Evolutionary conservation across 30 jellyfish, hydroid and myxozoan species (phyloP).

Genomic region (Cassiopea xamachana): DNA sequence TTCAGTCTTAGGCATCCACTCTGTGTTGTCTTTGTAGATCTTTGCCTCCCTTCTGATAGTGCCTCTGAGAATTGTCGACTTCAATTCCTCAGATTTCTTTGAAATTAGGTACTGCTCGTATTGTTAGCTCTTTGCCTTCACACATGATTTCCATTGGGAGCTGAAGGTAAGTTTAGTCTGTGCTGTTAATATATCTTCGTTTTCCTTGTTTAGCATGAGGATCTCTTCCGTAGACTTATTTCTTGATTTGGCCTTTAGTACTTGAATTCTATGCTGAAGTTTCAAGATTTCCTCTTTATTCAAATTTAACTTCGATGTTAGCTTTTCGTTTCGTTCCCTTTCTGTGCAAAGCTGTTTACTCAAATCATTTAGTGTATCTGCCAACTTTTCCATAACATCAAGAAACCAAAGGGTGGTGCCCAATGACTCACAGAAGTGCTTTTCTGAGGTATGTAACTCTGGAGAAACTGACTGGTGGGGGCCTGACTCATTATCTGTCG

Average conservation of each 20-base stretch:
- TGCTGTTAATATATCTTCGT: slow-evolving; percentile 4
- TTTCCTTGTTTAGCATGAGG: too few relatives aligned
- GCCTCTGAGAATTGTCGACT: neutral
- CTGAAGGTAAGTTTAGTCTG: neutral
- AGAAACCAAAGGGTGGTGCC: neutral
- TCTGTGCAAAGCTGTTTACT: slow-evolving; percentile 2
- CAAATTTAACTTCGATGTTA: slow-evolving; percentile 24
- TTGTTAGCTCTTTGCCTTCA: neutral
- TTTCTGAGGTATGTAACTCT: neutral
- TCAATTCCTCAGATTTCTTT: neutral
- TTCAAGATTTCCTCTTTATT: slow-evolving; percentile 13
- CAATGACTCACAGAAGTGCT: neutral
- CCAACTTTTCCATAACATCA: slow-evolving; percentile 8
- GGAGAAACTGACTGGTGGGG: neutral
- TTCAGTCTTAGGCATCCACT: too few relatives aligned
- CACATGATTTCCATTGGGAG: neutral
- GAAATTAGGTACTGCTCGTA: slow-evolving; percentile 6
- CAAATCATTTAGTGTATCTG: neutral
- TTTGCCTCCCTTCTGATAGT: neutral
- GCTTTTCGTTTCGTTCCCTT: slow-evolving; percentile 25
- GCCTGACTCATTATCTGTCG: neutral
- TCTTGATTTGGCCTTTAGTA: slow-evolving; percentile 1
- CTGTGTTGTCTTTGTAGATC: too few relatives aligned
- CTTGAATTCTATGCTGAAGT: slow-evolving; percentile 8
- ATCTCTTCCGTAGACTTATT: neutral